Base-by-base conservation (phyloP, 2,113 vertebrate species). In the Pelodiscus sinensis region DNA sequence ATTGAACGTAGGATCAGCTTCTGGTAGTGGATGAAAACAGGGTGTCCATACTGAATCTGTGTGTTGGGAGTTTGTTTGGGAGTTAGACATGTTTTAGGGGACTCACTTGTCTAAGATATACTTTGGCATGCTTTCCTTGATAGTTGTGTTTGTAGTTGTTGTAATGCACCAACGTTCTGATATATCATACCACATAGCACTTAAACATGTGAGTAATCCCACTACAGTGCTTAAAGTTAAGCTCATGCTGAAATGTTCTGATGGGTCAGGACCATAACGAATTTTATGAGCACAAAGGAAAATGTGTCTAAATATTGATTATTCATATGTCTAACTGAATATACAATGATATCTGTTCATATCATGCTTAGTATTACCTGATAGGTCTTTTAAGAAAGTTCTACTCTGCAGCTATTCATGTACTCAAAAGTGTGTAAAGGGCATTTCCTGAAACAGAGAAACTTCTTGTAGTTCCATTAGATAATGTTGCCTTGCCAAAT, bases 81-180 rank as follows among this genome's bases (percentile, higher is more conserved):
- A 85, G 2, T 79, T 91, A 0, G 29, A 8, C 92, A 79, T 92
- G 60, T 81, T 93, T 83, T 88, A 7, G 87, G 38, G 65, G 35
- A 80, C 51, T 15, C 2, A 29, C 75, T 94, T 87, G 85, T 84
- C 77, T 90, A 58, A 84, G 55, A 68, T 89, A 15, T 84, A 3
- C 84, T 92, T 90, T 92, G 79, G 57, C 18, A 56, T 83, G 11
- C 87, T 92, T 94, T 91, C 31, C 29, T 88, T 92, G 58, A 88
- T 81, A 73, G 29, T 44, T 52, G 8, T 83, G 55, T 54, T 91
- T 90, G 57, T 65, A 8, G 56, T 77, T 79, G 14, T 81, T 94
- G 51, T 77, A 93, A 85, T 81, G 6, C 44, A 8, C 19, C 38
- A 88, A 84, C 71, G 92, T 55, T 52, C 91, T 62, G 86, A 44